These are phyloP conservation scores for Schizothorax lantsangensis DNA, from an alignment of 2,797 vertebrate genomes.

Conservation along the genomic window DNA sequence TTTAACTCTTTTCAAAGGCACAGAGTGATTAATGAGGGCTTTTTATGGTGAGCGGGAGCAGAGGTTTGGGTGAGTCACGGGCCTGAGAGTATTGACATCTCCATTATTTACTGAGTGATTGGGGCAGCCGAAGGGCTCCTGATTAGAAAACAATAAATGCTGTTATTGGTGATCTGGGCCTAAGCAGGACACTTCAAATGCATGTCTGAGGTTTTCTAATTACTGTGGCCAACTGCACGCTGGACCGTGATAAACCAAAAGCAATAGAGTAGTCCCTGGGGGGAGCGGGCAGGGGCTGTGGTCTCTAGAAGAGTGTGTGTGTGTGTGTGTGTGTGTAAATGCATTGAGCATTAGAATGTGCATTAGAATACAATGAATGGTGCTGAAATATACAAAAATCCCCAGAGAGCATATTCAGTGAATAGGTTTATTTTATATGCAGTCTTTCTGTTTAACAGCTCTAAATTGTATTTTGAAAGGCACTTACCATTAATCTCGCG, in stretches of 20 bases:
- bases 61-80: conserved; percentile 72
- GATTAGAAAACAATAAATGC: conserved; percentile 86
- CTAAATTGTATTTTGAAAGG: conserved; percentile 44
- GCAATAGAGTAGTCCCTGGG: conserved; percentile 61
- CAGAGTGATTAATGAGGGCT: conserved; percentile 81
- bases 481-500: conserved; percentile 22
- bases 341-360: conserved; percentile 23
- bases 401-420: conserved; percentile 35
- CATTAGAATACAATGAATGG: conserved; percentile 49
- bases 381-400: conserved; percentile 36
- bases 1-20: conserved; percentile 77
- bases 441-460: conserved; percentile 39
- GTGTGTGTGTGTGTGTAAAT: conserved; percentile 40
- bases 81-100: conserved; percentile 81
- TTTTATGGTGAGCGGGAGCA: conserved; percentile 69
- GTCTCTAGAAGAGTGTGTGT: conserved; percentile 29
- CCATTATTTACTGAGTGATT: conserved; percentile 85
- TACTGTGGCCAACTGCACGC: conserved; percentile 72
- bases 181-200: conserved; percentile 77
- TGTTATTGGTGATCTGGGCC: conserved; percentile 79
- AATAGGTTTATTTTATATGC: conserved; percentile 39
- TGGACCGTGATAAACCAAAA: conserved; percentile 72
- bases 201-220: conserved; percentile 78
- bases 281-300: conserved; percentile 26
- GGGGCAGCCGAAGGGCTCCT: conserved; percentile 79